Percentiles rank a stretch among this genome's conserved stretches.
Evolutionary conservation across 1,140 invertebrate species (phyloP).

Genomic region (Octopus sinensis): DNA sequence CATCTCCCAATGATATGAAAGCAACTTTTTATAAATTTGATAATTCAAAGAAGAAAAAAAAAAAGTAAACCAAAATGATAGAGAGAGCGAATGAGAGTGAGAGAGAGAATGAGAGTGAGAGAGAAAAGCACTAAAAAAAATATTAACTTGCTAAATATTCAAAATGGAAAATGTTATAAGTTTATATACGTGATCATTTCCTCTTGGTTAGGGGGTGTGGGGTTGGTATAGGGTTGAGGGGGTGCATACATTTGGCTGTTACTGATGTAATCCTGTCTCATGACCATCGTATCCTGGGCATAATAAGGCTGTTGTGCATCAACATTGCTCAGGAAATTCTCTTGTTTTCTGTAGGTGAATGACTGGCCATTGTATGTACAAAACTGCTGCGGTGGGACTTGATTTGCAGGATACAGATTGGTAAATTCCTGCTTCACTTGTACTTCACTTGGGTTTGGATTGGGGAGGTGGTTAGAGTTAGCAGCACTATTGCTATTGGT

Average conservation of each 20-base stretch:
- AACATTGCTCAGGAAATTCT: not conserved
- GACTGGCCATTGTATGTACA: not conserved
- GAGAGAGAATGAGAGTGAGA: not conserved
- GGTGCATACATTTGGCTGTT: not conserved
- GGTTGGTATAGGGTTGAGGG: not conserved
- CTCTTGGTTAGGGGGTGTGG: not conserved
- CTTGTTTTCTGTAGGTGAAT: constrained; percentile 1
- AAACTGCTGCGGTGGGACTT: not conserved
- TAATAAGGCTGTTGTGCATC: not conserved
- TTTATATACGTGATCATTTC: not conserved
- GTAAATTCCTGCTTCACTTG: not conserved
- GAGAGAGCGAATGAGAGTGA: not conserved
- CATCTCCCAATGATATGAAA: too few species aligned
- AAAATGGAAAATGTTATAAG: not conserved
- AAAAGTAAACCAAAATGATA: not conserved
- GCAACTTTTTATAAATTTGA: too few species aligned
- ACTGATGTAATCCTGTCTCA: constrained; percentile 6
- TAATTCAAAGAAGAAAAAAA: too few species aligned
- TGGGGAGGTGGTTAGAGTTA: not conserved
- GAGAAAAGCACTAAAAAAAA: not conserved
- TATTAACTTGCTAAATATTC: not conserved
- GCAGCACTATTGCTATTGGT: not conserved
- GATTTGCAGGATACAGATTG: not conserved
- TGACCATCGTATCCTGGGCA: constrained; percentile 3
- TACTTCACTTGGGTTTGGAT: not conserved